Percentiles rank a stretch among this genome's conserved stretches.
Evolutionary conservation across 1,140 invertebrate species (phyloP).

Genomic region (Drosophila pallidifrons): DNA sequence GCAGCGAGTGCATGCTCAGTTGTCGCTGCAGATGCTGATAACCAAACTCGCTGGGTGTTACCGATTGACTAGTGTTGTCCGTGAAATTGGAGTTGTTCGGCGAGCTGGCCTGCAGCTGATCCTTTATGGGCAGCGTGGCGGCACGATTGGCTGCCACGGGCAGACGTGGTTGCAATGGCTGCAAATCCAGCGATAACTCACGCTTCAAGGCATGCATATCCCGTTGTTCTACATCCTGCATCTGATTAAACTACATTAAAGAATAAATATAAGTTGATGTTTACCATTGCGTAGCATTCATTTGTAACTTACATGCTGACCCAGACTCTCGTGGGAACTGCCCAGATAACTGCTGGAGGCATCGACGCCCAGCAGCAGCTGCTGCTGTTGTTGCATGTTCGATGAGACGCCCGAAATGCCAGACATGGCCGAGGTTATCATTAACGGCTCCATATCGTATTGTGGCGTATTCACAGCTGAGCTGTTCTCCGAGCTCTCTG

Average conservation of each 20-base stretch:
- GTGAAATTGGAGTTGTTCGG: conserved; percentile 84
- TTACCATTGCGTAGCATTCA: not conserved
- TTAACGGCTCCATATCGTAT: conserved; percentile 82
- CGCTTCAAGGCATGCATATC: conserved; percentile 82
- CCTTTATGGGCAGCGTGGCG: conserved; percentile 60
- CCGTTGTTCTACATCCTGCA: conserved; percentile 63
- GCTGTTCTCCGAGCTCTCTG: conserved; percentile 82
- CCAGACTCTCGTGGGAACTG: conserved; percentile 77
- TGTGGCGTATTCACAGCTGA: conserved; percentile 81
- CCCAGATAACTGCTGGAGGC: conserved; percentile 65
- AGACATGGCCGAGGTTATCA: conserved; percentile 76
- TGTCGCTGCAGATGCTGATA: conserved; percentile 84
- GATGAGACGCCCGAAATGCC: conserved; percentile 74
- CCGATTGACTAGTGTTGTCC: conserved; percentile 85
- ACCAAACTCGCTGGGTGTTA: conserved; percentile 84
- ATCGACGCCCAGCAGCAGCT: conserved; percentile 68
- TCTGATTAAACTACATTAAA: conserved; percentile 61
- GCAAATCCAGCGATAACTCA: conserved; percentile 79
- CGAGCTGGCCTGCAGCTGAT: conserved; percentile 71
- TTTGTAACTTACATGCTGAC: conserved; percentile 63
- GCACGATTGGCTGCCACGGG: conserved; percentile 53
- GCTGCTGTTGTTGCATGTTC: conserved; percentile 75
- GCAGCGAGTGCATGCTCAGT: conserved; percentile 78
- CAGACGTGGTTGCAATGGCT: conserved; percentile 61
- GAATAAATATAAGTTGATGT: not conserved